Evolutionary conservation across 92 coral and sea anemone genomes (phyloP).

Genomic region (Blastomussa wellsi): DNA sequence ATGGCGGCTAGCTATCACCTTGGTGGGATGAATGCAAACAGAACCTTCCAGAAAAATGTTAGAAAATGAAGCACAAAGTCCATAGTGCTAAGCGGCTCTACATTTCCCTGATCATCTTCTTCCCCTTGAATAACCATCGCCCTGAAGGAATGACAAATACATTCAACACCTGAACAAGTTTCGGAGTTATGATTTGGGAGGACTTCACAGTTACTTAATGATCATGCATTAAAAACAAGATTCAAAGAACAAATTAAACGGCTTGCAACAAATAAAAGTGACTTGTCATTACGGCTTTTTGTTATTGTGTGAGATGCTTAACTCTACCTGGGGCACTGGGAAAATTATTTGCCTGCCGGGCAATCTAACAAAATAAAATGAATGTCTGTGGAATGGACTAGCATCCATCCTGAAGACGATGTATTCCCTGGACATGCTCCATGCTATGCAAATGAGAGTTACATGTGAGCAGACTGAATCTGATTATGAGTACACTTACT

Average conservation of each 20-base stretch:
- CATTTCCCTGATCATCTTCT: slow-evolving; percentile 71
- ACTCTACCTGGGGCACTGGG: too few species aligned
- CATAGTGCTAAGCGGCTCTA: slow-evolving; percentile 61
- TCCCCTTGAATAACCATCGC: slow-evolving; percentile 79
- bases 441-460: too few species aligned
- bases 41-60: slow-evolving; percentile 88
- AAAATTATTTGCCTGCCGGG: not conserved
- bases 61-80: slow-evolving; percentile 81
- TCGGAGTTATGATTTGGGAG: not conserved
- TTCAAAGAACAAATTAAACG: too few species aligned
- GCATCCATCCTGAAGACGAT: not conserved
- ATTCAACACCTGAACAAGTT: not conserved
- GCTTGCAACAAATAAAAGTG: too few species aligned
- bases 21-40: slow-evolving; percentile 87
- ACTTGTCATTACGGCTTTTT: too few species aligned
- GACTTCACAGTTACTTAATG: too few species aligned
- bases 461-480: too few species aligned
- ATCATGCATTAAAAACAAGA: too few species aligned
- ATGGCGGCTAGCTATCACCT: slow-evolving; percentile 58
- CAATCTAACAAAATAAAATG: not conserved
- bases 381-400: not conserved
- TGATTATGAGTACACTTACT: slow-evolving; percentile 49
- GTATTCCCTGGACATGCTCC: not conserved
- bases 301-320: too few species aligned
- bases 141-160: slow-evolving; percentile 31